phyloP scores from a whole-genome alignment of 2,113 vertebrate species.

The Limnothrissa miodon region DNA sequence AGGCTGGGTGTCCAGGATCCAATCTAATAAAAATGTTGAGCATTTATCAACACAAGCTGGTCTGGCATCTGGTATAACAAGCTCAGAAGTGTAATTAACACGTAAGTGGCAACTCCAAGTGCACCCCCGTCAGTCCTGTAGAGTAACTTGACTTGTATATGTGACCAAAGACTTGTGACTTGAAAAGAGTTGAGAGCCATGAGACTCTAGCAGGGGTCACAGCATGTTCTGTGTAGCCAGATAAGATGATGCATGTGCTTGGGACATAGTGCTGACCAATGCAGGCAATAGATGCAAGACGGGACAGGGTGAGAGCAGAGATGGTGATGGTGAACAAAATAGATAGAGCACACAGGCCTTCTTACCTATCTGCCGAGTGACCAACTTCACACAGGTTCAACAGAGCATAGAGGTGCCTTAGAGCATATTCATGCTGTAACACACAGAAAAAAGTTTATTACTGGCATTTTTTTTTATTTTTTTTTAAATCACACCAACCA shows the following conservation, averaged over 20 bases:
- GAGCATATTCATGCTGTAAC: slow-evolving; percentile 87
- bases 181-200: no score
- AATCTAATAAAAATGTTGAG: no score
- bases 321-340: slow-evolving; percentile 22
- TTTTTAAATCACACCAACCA: not conserved
- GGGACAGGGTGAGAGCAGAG: not conserved
- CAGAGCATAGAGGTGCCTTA: slow-evolving; percentile 86
- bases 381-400: slow-evolving; percentile 87
- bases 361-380: slow-evolving; percentile 78
- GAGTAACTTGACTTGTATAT: no score
- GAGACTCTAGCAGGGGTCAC: not conserved
- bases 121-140: no score
- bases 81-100: no score
- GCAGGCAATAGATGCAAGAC: not conserved
- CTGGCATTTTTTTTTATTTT: not conserved
- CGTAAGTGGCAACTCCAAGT: no score
- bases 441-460: slow-evolving; percentile 36
- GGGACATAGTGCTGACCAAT: not conserved
- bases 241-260: not conserved
- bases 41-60: no score
- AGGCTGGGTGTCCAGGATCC: no score
- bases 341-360: not conserved
- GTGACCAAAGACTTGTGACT: no score
- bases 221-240: not conserved
- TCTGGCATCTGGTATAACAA: no score